phyloP scores from a whole-genome alignment of 1,140 invertebrate genomes.

The Psilanteris sp. region DNA sequence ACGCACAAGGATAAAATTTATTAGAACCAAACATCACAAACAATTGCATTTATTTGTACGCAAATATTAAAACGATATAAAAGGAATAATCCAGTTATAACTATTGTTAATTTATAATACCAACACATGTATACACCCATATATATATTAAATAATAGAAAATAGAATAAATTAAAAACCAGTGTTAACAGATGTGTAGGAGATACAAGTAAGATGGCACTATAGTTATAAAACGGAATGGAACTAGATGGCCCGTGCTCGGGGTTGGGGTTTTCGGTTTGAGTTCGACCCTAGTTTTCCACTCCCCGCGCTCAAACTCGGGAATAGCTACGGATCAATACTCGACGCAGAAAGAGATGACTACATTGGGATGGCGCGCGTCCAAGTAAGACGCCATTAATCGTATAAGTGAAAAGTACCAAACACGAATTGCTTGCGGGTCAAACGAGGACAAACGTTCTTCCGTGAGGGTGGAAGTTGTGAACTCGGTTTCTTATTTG shows the following conservation, averaged over 20 bases:
- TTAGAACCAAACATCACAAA: too few species aligned
- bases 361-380: conserved; percentile 1
- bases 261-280: conserved; percentile 60
- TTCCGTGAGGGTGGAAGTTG: conserved; percentile 10
- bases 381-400: conserved; percentile 11
- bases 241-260: conserved; percentile 48
- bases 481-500: conserved; percentile 37
- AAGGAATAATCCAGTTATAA: too few species aligned
- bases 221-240: conserved; percentile 62
- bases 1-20: too few species aligned
- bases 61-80: too few species aligned
- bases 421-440: not conserved
- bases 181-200: too few species aligned
- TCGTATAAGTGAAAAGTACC: conserved; percentile 33
- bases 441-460: conserved; percentile 12
- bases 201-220: conserved; percentile 26
- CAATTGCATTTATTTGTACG: too few species aligned
- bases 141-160: too few species aligned
- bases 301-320: conserved; percentile 22
- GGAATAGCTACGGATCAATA: conserved; percentile 66
- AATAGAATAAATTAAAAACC: conserved; percentile 6
- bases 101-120: too few species aligned
- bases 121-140: too few species aligned
- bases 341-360: conserved; percentile 47
- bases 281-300: conserved; percentile 56